Base-by-base conservation (phyloP, 2,113 vertebrate genomes). In the Columba janthina region DNA sequence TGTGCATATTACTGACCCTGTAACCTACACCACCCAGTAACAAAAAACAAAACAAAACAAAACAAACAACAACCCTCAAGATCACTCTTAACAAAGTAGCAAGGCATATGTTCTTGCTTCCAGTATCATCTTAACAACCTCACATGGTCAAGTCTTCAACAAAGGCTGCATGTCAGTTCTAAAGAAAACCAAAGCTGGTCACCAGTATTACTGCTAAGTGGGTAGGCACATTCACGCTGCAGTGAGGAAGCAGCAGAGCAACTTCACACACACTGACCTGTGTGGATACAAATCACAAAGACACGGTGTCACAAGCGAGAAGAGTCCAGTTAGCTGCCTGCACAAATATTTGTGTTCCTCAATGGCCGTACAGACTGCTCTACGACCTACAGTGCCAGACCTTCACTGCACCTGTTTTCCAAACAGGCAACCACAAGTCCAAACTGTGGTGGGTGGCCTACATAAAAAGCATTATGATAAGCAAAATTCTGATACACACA, bases 331-430 rank as follows among this genome's bases (percentile, higher is more conserved):
- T 10, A n/a, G 64, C 51, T 70, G 38, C 3, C 7, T 1, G 62
- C 1, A 7, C 36, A 70, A 84, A 70, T 5, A 3, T 20, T 1
- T 25, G 9, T 0, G 0, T 51, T 82, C 64, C 82, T 75, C 61
- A 56, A 5, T 24, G 70, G 36, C 36, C 13, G 2, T 9, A 58
- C 11, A 56, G 29, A 17, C 10, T 56, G 46, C 56, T 61, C 51
- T 7, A 74, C 66, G 85, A 53, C 20, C 60, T 54, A 19, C 78
- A 67, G 46, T 3, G 46, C 10, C 4, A 1, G 22, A 78, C 40
- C 57, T 64, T 46, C 86, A 79, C 50, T 22, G 54, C 84, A 76
- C 69, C 36, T 20, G 38, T 53, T 53, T 61, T 69, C 72, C 74
- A 58, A 73, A 57, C 44, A 71, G 51, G 66, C 70, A 94, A 19